Evolutionary conservation across 2,888 invertebrate genomes (phyloP), one percentile per base, ranked within the genome.

Genomic region (Dusona sp.): DNA sequence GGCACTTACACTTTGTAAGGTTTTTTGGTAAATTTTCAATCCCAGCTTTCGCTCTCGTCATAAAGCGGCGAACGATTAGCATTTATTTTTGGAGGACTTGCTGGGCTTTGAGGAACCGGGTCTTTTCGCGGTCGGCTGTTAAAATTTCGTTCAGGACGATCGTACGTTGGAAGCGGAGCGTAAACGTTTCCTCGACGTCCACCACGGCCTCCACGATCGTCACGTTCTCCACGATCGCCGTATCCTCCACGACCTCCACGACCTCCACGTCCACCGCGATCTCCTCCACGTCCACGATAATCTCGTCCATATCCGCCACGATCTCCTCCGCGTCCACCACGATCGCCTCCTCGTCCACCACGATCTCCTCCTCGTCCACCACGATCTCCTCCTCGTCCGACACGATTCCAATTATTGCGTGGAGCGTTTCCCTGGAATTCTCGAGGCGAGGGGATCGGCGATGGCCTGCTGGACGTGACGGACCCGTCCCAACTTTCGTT

Each of bases 1-100:
- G 36, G 51, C 25, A 29, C 48, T 29, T 0, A 8, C 11, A 9
- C 11, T 3, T 45, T 25, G 29, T 16, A 7, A 61, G 16, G 7
- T 16, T 61, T 61, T 29, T 61, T 61, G 61, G 61, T 61, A 29
- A 29, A 61, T 29, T 13, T 70, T 70, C 67, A 84, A 51, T 84
- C 84, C 84, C 84, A 84, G 36, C 84, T 84, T 68, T 82, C 82
- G 57, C 75, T 75, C 29, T 45, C 82, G 45, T 75, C 75, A 68
- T 75, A 82, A 22, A 75, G 45, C 57, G 80, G 73, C 48, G 80
- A 65, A 29, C 70, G 61, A 42, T 67, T 36, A 19, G 42, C 51
- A 42, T 7, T 16, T 19, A 29, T 51, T 7, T 57, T 57, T 9
- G 82, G 68, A 29, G 45, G 29, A 38, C 61, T 61, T 16, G 9